Base-by-base conservation (phyloP, 2,888 invertebrate genomes). In the Pollenia labialis region DNA sequence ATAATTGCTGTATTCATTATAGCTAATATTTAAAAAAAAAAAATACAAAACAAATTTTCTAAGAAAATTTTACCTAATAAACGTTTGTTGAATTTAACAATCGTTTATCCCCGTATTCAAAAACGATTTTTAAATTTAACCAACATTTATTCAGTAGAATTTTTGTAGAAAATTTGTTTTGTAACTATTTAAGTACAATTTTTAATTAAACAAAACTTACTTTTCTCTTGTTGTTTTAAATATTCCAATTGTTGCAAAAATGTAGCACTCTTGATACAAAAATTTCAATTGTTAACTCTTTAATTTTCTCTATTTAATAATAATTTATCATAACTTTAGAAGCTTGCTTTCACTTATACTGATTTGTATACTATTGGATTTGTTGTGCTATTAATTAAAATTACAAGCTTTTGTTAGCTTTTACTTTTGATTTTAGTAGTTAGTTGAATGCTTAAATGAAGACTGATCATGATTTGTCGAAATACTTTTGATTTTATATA, bases 401-500 rank as follows among this genome's bases (percentile, higher is more conserved):
- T 44, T 32, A 40, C 62, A n/a, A 66, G 54, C 40, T 60, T 50
- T 72, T 50, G 23, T 44, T 54, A 4, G 23, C 42, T 60, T 48
- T 48, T 74, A 4, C 23, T 69, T 18, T 23, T 18, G 42, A 40
- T 46, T 81, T 56, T 4, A 80, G 54, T 69, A 40, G 60, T 83
- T 74, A 40, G 76, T 84, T 77, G 68, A 81, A 56, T 77, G 81
- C 54, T 84, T 54, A 40, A 84, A 44, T 77, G 68, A 66, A 81
- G 76, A 87, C 87, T 87, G 87, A 68, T 81, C 60, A 32, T 81
- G 77, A 74, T 74, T 69, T 81, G 32, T 74, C 48, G 64, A 77
- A 68, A 69, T 77, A 76, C 64, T 46, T 50, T 74, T 48, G 77
- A 84, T 77, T 87, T 84, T 87, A 87, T 84, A 77, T 84, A 87